Conservation (phyloP, 2,888 invertebrate genomes). For the Ferdinandea cuprea region DNA sequence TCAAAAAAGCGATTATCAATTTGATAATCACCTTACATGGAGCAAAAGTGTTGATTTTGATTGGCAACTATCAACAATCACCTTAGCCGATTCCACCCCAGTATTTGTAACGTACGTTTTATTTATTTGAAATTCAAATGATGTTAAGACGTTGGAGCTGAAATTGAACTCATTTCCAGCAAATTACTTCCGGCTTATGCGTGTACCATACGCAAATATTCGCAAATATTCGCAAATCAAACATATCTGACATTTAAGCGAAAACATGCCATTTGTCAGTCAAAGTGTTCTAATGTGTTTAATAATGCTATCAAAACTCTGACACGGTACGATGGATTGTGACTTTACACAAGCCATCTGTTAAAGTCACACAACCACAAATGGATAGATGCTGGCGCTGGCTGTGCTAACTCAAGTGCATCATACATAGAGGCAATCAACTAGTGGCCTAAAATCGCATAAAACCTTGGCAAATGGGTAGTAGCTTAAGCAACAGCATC, state of each 20-base stretch:
- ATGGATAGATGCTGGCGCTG: constrained; percentile 1
- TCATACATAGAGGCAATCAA: constrained; percentile 8
- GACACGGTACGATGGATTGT: not conserved
- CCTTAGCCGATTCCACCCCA: no score
- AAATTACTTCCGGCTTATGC: not conserved
- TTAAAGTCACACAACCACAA: not conserved
- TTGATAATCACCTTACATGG: no score
- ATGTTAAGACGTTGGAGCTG: not conserved
- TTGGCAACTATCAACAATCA: no score
- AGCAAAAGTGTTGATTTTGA: no score
- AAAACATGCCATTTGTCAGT: constrained; percentile 1
- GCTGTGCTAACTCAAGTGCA: constrained; percentile 1
- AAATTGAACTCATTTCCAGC: not conserved
- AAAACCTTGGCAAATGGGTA: constrained; percentile 29
- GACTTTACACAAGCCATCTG: not conserved
- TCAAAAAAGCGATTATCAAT: no score
- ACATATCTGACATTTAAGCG: not conserved
- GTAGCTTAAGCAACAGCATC: not conserved
- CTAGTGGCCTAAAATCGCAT: constrained; percentile 34
- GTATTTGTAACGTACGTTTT: no score
- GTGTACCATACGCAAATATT: not conserved
- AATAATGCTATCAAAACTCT: constrained; percentile 25
- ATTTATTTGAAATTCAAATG: constrained; percentile 35
- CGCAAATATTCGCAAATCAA: constrained; percentile 8
- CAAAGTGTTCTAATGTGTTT: constrained; percentile 25